Evolutionary conservation across 2,888 invertebrate species (phyloP).

Genomic region (Oligia fasciuncula): DNA sequence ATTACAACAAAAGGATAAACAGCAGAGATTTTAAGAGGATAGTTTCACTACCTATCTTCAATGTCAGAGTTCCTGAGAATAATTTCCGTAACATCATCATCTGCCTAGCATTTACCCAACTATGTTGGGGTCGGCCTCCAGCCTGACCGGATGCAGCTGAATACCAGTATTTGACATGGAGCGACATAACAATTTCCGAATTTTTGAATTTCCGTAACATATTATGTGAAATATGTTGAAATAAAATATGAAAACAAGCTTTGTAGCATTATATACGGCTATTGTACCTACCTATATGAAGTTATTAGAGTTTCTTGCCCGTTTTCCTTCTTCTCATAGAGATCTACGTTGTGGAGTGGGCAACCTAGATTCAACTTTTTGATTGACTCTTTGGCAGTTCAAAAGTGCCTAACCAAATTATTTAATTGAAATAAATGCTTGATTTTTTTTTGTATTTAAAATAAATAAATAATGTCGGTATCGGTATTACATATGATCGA

Average conservation of each 20-base stretch:
- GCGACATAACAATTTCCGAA: too few species aligned
- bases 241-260: not conserved
- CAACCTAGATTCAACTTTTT: not conserved
- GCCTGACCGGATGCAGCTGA: too few species aligned
- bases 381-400: not conserved
- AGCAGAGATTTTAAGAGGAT: not conserved
- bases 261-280: not conserved
- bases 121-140: too few species aligned
- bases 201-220: too few species aligned
- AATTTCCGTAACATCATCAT: not conserved
- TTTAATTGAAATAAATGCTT: not conserved
- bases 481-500: not conserved
- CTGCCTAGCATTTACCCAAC: too few species aligned
- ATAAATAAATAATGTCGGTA: not conserved
- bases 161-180: too few species aligned
- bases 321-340: not conserved
- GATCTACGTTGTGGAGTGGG: not conserved
- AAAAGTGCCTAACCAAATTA: not conserved
- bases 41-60: not conserved
- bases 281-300: not conserved
- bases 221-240: not conserved
- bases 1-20: not conserved
- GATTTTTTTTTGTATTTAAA: not conserved
- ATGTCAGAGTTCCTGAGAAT: not conserved
- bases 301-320: not conserved